Evolutionary conservation across 2,797 vertebrate species (phyloP).

Genomic region (Hemibagrus guttatus): DNA sequence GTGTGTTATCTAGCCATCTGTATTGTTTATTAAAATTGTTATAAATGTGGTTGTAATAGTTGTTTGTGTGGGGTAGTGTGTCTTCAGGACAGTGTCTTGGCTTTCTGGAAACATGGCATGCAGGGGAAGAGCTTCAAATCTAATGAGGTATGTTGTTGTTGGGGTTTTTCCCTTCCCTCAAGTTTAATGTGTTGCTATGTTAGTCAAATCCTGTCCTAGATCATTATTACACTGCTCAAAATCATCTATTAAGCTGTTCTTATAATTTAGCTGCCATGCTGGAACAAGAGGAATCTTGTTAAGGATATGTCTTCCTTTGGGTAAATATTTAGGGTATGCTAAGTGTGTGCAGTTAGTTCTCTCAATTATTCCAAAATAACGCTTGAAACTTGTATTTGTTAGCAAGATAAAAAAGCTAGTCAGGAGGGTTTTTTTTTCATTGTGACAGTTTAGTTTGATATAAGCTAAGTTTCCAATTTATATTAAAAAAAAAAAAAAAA

Average conservation of each 20-base stretch:
- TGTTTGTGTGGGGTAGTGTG: constrained; percentile 79
- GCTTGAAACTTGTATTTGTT: not conserved
- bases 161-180: no score
- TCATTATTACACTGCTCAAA: not conserved
- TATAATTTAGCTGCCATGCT: not conserved
- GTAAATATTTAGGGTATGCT: not conserved
- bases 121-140: constrained; percentile 99
- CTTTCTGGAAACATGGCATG: constrained; percentile 99
- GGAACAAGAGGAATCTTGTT: no score
- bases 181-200: not conserved
- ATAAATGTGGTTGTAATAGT: constrained; percentile 27
- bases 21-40: not conserved
- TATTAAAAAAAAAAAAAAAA: not conserved
- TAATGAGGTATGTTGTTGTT: constrained; percentile 91
- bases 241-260: not conserved
- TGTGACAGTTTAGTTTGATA: not conserved
- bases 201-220: not conserved
- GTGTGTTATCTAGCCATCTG: constrained; percentile 50
- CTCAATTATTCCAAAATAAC: not conserved
- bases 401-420: not conserved
- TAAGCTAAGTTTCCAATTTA: not conserved
- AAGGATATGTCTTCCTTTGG: not conserved
- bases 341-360: not conserved
- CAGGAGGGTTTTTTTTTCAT: not conserved
- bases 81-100: constrained; percentile 97